phyloP scores from a whole-genome alignment of 2,888 invertebrate genomes.

The Drosophila longiperda region DNA sequence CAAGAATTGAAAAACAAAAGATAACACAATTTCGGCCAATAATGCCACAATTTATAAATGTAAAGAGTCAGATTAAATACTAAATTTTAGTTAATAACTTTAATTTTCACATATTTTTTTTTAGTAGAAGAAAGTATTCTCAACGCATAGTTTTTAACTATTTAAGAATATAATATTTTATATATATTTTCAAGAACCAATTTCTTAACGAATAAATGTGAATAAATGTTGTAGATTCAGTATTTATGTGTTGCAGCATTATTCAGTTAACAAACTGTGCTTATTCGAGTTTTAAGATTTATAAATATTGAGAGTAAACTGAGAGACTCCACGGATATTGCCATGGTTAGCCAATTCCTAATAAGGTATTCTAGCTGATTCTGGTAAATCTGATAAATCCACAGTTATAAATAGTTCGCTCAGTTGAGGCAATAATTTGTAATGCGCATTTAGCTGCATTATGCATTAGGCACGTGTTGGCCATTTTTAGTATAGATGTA shows the following conservation, averaged over 20 bases:
- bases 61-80: neutral
- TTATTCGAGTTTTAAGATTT: neutral
- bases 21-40: neutral
- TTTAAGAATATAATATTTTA: too few species aligned
- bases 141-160: too few species aligned
- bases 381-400: neutral
- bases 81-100: neutral
- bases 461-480: constrained; percentile 27
- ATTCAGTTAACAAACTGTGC: neutral
- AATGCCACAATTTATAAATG: neutral
- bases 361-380: neutral
- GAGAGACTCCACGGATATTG: neutral
- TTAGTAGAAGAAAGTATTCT: neutral
- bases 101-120: neutral
- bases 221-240: neutral
- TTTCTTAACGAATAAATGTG: neutral
- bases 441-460: constrained; percentile 53
- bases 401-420: neutral
- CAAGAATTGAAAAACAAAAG: neutral
- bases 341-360: neutral
- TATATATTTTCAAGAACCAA: neutral
- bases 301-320: neutral
- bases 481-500: constrained; percentile 31
- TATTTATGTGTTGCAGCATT: neutral
- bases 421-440: neutral